These are phyloP conservation scores for Catharus minimus DNA, from an alignment of 2,113 vertebrate genomes.

Conservation along the genomic window DNA sequence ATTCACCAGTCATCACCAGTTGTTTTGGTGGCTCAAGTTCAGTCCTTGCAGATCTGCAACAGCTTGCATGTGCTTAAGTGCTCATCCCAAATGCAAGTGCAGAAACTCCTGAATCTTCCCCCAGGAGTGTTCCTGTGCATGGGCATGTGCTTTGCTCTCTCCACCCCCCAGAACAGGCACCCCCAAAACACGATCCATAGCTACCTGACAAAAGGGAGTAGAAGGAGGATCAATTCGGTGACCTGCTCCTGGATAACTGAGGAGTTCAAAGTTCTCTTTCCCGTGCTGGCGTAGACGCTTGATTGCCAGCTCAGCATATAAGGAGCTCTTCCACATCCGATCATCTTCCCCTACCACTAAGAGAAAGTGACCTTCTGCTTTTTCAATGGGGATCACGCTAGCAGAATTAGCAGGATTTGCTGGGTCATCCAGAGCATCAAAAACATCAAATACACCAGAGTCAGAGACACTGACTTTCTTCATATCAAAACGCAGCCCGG, in stretches of 20 bases:
- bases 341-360: conserved; percentile 72
- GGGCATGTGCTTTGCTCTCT: conserved; percentile 65
- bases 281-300: conserved; percentile 54
- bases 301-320: conserved; percentile 68
- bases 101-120: conserved; percentile 74
- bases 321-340: conserved; percentile 72
- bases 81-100: conserved; percentile 65
- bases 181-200: conserved; percentile 63
- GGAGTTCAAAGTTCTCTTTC: conserved; percentile 69
- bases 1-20: background rate
- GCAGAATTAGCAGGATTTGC: conserved; percentile 48
- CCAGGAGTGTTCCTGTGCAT: conserved; percentile 75
- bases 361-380: conserved; percentile 71
- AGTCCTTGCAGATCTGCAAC: conserved; percentile 7
- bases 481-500: conserved; percentile 67
- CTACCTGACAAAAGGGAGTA: conserved; percentile 63
- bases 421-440: conserved; percentile 71
- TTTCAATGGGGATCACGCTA: conserved; percentile 68
- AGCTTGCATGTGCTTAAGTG: background rate
- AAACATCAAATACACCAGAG: conserved; percentile 66
- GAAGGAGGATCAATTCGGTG: conserved; percentile 72
- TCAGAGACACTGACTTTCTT: conserved; percentile 63
- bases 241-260: conserved; percentile 71
- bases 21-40: conserved; percentile 22
- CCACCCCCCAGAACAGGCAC: conserved; percentile 67